Base-by-base conservation (phyloP, 2,888 invertebrate genomes). In the Megastigmus dorsalis region DNA sequence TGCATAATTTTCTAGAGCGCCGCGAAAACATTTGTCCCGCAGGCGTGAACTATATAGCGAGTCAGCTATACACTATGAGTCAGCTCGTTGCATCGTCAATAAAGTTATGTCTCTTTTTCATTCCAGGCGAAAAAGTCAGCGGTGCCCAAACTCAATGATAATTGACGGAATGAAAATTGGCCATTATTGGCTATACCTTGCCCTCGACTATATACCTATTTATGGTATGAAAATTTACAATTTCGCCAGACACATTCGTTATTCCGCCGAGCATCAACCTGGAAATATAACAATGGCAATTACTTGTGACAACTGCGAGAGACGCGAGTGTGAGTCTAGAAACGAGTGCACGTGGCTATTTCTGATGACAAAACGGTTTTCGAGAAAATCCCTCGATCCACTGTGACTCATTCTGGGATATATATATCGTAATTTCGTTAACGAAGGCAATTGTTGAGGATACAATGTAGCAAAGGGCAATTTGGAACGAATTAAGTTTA, bases 201-300 rank as follows among this genome's bases (percentile, higher is more conserved):
- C n/a, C n/a, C n/a, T n/a, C 30, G 13, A 9, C 18, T 20, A 18
- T 28, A 52, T 20, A 73, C 45, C 73, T 73, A 67, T 67, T 73
- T 73, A 66, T 45, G 66, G 66, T 60, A 67, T 28, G 28, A 33
- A 62, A 60, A 62, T 69, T 69, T 69, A 57, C 71, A 55, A 57
- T 66, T 65, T 59, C 9, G 5, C 33, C 9, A 30, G n/a, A n/a
- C n/a, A 33, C 7, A 30, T 36, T 63, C 48, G 48, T 23, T 48
- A 68, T 18, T 48, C 18, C n/a, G n/a, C n/a, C n/a, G n/a, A 18
- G 23, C 28, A 30, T 13, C 13, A 6, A 38, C 52, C 20, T 6
- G 26, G n/a, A 30, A 9, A 7, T 30, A 41, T 52, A 60, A 69
- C 59, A 69, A 69, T 48, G 41, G 59, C 59, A 59, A 52, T 69